Evolutionary conservation across 2,888 invertebrate species (phyloP).

Genomic region (Cataglyphis rosenhaueri): DNA sequence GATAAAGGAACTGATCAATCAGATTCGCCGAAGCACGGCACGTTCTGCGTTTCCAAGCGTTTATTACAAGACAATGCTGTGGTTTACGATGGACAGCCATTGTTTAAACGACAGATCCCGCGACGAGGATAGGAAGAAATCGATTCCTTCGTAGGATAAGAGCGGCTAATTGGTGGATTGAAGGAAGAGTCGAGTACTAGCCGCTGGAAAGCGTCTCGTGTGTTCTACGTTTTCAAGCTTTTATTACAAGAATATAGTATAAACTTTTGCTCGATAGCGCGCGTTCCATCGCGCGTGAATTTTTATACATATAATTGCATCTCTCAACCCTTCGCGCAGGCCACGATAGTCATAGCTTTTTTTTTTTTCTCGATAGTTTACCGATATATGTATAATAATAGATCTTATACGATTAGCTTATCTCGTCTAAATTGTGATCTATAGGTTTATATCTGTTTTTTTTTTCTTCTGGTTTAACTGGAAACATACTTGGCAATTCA

Average conservation of each 20-base stretch:
- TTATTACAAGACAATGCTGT: constrained; percentile 1
- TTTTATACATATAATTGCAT: constrained; percentile 82
- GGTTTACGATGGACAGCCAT: neutral
- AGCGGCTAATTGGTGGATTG: neutral
- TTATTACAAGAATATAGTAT: constrained; percentile 86
- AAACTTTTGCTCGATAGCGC: constrained; percentile 81
- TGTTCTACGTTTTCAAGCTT: constrained; percentile 74
- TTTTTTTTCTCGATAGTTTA: constrained; percentile 77
- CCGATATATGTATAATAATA: constrained; percentile 80
- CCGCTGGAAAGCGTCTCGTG: constrained; percentile 16
- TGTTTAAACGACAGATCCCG: neutral
- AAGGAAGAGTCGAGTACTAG: constrained; percentile 17
- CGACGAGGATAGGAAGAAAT: constrained; percentile 2
- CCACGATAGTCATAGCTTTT: constrained; percentile 83
- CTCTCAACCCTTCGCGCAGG: constrained; percentile 77
- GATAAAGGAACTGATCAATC: neutral
- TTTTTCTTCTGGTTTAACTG: constrained; percentile 76
- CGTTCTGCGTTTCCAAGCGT: neutral
- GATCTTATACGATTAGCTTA: constrained; percentile 77
- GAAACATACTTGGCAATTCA: constrained; percentile 85
- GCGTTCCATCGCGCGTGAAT: constrained; percentile 74
- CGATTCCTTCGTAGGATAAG: neutral
- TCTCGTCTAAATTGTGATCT: constrained; percentile 79
- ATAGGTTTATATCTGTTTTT: constrained; percentile 73
- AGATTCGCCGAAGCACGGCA: neutral